These are phyloP conservation scores for Catocala sponsa DNA, from an alignment of 2,888 invertebrate genomes.

Conservation along the genomic window DNA sequence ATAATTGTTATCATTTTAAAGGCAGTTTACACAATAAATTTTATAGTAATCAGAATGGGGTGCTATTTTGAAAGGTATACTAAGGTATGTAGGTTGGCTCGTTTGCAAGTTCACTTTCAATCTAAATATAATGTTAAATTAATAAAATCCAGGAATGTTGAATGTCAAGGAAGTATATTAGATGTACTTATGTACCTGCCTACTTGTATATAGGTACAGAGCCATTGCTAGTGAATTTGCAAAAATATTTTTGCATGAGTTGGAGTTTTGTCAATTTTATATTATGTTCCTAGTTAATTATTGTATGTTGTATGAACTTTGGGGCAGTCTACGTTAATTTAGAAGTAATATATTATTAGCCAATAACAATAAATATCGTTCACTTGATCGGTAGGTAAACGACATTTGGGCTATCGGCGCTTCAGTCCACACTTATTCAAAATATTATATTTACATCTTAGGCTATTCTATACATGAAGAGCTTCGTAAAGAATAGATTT, in stretches of 20 bases:
- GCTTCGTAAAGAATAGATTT: slow-evolving; percentile 21
- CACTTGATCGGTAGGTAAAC: background rate
- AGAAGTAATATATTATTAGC: slow-evolving; percentile 18
- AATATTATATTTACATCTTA: slow-evolving; percentile 12
- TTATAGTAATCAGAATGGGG: slow-evolving; percentile 75
- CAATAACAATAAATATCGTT: slow-evolving; percentile 16
- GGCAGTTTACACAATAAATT: slow-evolving; percentile 54
- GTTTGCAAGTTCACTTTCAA: slow-evolving; percentile 68
- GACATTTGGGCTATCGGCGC: background rate
- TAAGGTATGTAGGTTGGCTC: slow-evolving; percentile 66
- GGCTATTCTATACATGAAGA: slow-evolving; percentile 18
- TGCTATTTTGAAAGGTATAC: slow-evolving; percentile 83
- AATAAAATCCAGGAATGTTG: background rate
- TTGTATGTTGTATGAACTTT: slow-evolving; percentile 46
- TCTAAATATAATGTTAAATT: slow-evolving; percentile 13
- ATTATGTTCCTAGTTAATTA: slow-evolving; percentile 75
- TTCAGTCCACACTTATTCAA: slow-evolving; percentile 8
- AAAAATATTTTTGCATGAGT: slow-evolving; percentile 67
- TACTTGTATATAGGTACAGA: background rate
- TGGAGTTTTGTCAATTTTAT: slow-evolving; percentile 79
- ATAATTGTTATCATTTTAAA: slow-evolving; percentile 58
- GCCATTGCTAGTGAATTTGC: slow-evolving; percentile 52
- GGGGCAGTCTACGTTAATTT: slow-evolving; percentile 22
- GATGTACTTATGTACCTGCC: too few species aligned
- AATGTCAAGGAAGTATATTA: background rate